Evolutionary conservation across 2,888 invertebrate genomes (phyloP).

Genomic region (Sympetrum striolatum): DNA sequence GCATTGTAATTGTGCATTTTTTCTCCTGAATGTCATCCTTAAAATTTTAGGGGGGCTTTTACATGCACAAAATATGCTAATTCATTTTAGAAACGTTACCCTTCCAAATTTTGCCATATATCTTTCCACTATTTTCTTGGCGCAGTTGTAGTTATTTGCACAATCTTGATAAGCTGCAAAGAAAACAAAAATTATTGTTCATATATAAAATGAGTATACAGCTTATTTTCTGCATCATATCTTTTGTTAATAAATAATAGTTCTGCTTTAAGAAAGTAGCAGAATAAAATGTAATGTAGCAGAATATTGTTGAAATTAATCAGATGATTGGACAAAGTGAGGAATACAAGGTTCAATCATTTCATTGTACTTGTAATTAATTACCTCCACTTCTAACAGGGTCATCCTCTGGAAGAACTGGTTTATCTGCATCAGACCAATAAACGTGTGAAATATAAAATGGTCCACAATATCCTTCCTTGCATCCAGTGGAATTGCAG

Average conservation of each 20-base stretch:
- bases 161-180: slow-evolving; percentile 71
- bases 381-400: slow-evolving; percentile 61
- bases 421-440: slow-evolving; percentile 70
- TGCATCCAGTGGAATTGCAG: slow-evolving; percentile 65
- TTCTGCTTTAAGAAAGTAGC: background rate
- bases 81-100: slow-evolving; percentile 57
- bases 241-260: too few species aligned
- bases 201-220: background rate
- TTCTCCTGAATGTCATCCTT: background rate
- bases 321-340: background rate
- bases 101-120: slow-evolving; percentile 68
- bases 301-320: background rate
- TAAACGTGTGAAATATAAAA: slow-evolving; percentile 69
- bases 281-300: background rate
- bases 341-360: background rate
- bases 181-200: slow-evolving; percentile 30
- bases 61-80: background rate
- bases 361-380: background rate
- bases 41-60: background rate
- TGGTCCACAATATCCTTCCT: slow-evolving; percentile 68
- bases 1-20: background rate
- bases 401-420: slow-evolving; percentile 66
- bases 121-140: slow-evolving; percentile 65
- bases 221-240: too few species aligned
- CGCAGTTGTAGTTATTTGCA: slow-evolving; percentile 66